phyloP scores from a whole-genome alignment of 2,888 invertebrate species.

The Nymphalis c-album region DNA sequence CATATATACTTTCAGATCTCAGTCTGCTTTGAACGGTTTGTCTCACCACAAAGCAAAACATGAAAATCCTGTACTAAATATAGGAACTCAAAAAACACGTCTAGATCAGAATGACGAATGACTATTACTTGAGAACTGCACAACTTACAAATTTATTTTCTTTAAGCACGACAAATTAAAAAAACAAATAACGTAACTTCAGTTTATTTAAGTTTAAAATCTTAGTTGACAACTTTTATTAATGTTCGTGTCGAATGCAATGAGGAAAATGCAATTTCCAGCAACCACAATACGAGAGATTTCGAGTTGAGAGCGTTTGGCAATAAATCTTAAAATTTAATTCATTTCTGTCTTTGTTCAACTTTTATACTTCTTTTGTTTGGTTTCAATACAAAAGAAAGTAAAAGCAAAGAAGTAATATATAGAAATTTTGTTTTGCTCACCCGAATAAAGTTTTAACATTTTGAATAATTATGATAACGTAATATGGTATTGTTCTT shows the following conservation, averaged over 20 bases:
- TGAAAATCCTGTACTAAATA: too few species aligned
- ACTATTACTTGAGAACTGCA: too few species aligned
- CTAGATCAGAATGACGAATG: too few species aligned
- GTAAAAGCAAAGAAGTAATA: too few species aligned
- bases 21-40: too few species aligned
- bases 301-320: conserved; percentile 76
- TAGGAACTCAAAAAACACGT: too few species aligned
- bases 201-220: not conserved
- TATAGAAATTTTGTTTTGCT: too few species aligned
- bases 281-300: conserved; percentile 48
- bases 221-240: conserved; percentile 33
- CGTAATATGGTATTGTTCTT: too few species aligned
- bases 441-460: too few species aligned
- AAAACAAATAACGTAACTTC: not conserved
- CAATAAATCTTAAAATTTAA: conserved; percentile 74
- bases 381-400: not conserved
- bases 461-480: too few species aligned
- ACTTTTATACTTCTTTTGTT: conserved; percentile 1
- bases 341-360: conserved; percentile 50
- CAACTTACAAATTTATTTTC: not conserved
- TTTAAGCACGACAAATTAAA: not conserved
- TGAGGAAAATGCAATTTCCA: conserved; percentile 57
- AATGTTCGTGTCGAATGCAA: conserved; percentile 43
- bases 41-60: too few species aligned
- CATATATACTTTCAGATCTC: too few species aligned